These are phyloP conservation scores for Hormiphora californensis DNA, from an alignment of 37 sponge, comb jelly and placozoan genomes.

Conservation along the genomic window DNA sequence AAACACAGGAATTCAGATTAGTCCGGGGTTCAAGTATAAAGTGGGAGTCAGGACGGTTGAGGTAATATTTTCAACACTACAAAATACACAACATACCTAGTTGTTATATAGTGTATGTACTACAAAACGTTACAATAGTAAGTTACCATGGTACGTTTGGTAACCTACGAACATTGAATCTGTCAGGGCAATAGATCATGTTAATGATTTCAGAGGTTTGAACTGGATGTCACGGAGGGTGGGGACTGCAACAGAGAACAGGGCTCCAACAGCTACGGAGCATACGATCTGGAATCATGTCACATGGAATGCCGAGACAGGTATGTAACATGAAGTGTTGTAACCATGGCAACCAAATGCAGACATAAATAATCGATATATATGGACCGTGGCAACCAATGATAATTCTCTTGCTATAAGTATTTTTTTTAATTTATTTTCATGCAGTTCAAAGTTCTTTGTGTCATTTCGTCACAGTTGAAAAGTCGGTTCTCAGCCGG, in stretches of 20 bases:
- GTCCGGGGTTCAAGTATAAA: neutral
- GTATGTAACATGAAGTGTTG: neutral
- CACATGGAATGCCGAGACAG: constrained; percentile 4
- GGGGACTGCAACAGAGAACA: neutral
- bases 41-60: neutral
- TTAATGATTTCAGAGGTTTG: neutral
- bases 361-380: too few relatives aligned
- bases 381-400: too few relatives aligned
- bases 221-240: neutral
- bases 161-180: too few relatives aligned
- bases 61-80: too few relatives aligned
- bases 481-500: neutral
- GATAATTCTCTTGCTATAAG: neutral
- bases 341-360: too few relatives aligned
- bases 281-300: constrained; percentile 20
- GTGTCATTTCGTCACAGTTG: neutral
- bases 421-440: neutral
- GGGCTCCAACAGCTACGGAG: neutral
- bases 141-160: too few relatives aligned
- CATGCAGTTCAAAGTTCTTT: neutral
- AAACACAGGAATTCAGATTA: constrained; percentile 2
- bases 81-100: too few relatives aligned
- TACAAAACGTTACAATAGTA: too few relatives aligned
- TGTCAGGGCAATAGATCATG: too few relatives aligned
- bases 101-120: too few relatives aligned